A percentile compares a stretch with the other conserved stretches of the same genome.
phyloP scores from a whole-genome alignment of 1,140 invertebrate genomes.

The Drosophila malerkotliana region DNA sequence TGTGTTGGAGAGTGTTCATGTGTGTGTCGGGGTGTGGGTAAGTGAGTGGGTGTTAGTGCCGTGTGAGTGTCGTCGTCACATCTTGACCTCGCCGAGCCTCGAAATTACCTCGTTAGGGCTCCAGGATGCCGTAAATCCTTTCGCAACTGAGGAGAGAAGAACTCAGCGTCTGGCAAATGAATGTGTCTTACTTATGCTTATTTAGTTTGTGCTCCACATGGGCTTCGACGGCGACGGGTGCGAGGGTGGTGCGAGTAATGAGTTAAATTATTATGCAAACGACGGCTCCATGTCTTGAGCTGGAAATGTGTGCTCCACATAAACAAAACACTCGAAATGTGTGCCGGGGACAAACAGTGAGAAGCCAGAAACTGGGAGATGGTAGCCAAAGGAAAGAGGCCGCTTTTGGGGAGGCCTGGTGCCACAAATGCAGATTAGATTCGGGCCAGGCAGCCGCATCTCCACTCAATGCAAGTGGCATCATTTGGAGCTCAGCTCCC shows the following conservation, averaged over 20 bases:
- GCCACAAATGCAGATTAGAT: slow-evolving; percentile 40
- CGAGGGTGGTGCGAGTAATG: slow-evolving; percentile 42
- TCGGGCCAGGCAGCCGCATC: slow-evolving; percentile 1
- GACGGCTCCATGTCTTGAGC: slow-evolving; percentile 55
- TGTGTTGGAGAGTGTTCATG: slow-evolving; percentile 5
- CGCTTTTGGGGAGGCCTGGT: slow-evolving; percentile 6
- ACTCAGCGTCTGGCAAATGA: slow-evolving; percentile 39
- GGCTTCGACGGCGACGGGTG: background rate
- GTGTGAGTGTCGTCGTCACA: slow-evolving; percentile 39
- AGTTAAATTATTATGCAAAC: slow-evolving; percentile 81
- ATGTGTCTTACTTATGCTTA: slow-evolving; percentile 71
- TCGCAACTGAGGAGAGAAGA: slow-evolving; percentile 11
- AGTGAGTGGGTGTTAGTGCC: background rate
- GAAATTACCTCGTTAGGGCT: slow-evolving; percentile 48
- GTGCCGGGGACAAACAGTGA: slow-evolving; percentile 69
- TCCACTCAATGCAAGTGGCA: slow-evolving; percentile 37
- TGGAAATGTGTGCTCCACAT: slow-evolving; percentile 55
- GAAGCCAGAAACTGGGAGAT: slow-evolving; percentile 20
- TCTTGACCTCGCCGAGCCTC: slow-evolving; percentile 38
- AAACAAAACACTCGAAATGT: slow-evolving; percentile 73
- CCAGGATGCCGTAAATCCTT: slow-evolving; percentile 46
- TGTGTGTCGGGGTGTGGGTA: background rate
- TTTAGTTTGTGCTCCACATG: slow-evolving; percentile 51
- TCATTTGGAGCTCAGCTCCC: slow-evolving; percentile 12
- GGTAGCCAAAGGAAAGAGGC: slow-evolving; percentile 3